A percentile compares a stretch with the other conserved stretches of the same genome.
Evolutionary conservation across 2,113 vertebrate genomes (phyloP).

Genomic region (Glaucomys volans): DNA sequence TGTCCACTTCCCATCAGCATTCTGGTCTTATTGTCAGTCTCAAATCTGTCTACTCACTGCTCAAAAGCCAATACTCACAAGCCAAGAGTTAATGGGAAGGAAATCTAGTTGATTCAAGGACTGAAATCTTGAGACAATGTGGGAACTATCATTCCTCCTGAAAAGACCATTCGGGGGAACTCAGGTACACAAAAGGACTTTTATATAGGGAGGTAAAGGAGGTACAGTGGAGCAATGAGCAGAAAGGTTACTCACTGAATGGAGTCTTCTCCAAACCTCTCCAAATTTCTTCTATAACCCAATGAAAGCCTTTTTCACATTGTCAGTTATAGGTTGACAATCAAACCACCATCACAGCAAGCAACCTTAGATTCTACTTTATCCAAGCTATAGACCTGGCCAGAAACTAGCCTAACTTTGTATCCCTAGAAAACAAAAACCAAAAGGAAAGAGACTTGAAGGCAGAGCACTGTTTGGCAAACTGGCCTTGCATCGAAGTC

Average conservation of each 20-base stretch:
- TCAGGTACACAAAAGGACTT: too few relatives aligned
- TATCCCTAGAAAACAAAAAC: background rate
- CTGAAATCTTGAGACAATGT: too few relatives aligned
- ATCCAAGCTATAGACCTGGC: background rate
- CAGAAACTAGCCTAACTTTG: background rate
- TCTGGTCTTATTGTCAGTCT: background rate
- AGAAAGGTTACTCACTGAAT: too few relatives aligned
- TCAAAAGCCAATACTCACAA: too few relatives aligned
- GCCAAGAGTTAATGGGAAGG: too few relatives aligned
- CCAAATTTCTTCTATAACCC: background rate
- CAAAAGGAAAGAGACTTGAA: background rate
- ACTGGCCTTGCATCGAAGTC: background rate
- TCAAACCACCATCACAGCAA: background rate
- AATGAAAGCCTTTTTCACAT: background rate
- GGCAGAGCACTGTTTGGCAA: background rate
- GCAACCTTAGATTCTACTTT: slow-evolving; percentile 8
- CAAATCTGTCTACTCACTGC: too few relatives aligned
- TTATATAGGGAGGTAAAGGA: too few relatives aligned
- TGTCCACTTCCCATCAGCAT: background rate
- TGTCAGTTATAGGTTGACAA: background rate
- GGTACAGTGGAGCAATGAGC: too few relatives aligned
- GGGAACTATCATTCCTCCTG: too few relatives aligned
- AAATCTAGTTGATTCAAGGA: too few relatives aligned
- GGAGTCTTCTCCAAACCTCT: background rate
- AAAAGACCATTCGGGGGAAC: too few relatives aligned